These are phyloP conservation scores for Orchestia grillus DNA, from an alignment of 1,140 invertebrate species.

Conservation along the genomic window DNA sequence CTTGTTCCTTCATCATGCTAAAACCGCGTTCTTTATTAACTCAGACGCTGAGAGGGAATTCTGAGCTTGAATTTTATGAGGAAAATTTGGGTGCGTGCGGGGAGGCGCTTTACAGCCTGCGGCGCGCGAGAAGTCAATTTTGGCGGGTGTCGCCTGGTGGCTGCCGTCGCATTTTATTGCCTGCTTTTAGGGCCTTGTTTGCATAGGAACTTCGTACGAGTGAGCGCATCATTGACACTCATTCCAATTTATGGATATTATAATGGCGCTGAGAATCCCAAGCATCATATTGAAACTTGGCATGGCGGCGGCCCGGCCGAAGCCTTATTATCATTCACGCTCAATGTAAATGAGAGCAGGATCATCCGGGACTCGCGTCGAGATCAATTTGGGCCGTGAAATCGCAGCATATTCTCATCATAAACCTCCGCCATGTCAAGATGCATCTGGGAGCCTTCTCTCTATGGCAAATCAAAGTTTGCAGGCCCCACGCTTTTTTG, in stretches of 20 bases:
- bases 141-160: background rate
- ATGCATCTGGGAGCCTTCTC: background rate
- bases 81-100: background rate
- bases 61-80: background rate
- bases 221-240: slow-evolving; percentile 39
- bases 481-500: no score
- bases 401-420: background rate
- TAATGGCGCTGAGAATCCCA: background rate
- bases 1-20: background rate
- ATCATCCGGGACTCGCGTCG: background rate
- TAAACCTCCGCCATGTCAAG: background rate
- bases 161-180: background rate
- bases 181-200: background rate
- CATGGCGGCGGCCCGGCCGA: background rate
- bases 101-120: background rate
- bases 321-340: background rate
- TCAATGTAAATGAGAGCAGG: background rate
- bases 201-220: slow-evolving; percentile 32
- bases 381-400: background rate
- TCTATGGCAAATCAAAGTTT: background rate
- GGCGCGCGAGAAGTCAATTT: slow-evolving; percentile 17
- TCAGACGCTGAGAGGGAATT: background rate
- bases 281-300: slow-evolving; percentile 9
- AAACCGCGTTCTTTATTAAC: background rate
- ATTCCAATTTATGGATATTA: slow-evolving; percentile 44